These are phyloP conservation scores for Nicator chloris DNA, from an alignment of 2,113 vertebrate species.

Conservation along the genomic window DNA sequence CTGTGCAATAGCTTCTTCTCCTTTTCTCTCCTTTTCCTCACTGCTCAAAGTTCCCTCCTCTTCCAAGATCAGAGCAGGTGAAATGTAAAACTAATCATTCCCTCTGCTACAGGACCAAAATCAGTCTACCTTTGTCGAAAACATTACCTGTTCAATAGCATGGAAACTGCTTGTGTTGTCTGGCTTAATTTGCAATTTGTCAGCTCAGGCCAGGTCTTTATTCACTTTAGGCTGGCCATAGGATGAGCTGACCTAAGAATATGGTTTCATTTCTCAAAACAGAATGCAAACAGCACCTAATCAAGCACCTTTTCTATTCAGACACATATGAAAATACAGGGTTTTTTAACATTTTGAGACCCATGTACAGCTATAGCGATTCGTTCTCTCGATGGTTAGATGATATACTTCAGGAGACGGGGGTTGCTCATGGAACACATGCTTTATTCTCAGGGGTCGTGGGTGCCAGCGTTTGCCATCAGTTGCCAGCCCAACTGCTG, in stretches of 20 bases:
- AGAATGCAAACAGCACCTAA: background rate
- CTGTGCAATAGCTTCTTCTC: background rate
- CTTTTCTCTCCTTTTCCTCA: background rate
- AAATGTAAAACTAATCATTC: background rate
- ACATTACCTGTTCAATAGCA: background rate
- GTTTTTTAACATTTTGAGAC: background rate
- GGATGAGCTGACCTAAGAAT: background rate
- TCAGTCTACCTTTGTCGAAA: background rate
- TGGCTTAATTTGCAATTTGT: background rate
- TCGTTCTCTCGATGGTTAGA: no score
- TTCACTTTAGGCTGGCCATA: background rate
- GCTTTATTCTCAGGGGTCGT: no score
- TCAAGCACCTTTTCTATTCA: background rate
- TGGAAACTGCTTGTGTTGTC: background rate
- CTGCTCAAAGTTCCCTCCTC: background rate
- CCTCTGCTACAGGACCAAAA: background rate
- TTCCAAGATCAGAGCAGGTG: background rate
- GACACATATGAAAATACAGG: background rate
- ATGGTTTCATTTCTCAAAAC: background rate
- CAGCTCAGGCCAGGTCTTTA: background rate
- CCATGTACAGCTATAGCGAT: no score
- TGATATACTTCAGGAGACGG: no score
- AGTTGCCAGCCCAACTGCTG: no score
- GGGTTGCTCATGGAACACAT: no score
- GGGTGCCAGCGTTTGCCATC: no score